These are phyloP conservation scores for Amblyjoppa fuscipennis DNA, from an alignment of 2,888 invertebrate species.

Conservation along the genomic window DNA sequence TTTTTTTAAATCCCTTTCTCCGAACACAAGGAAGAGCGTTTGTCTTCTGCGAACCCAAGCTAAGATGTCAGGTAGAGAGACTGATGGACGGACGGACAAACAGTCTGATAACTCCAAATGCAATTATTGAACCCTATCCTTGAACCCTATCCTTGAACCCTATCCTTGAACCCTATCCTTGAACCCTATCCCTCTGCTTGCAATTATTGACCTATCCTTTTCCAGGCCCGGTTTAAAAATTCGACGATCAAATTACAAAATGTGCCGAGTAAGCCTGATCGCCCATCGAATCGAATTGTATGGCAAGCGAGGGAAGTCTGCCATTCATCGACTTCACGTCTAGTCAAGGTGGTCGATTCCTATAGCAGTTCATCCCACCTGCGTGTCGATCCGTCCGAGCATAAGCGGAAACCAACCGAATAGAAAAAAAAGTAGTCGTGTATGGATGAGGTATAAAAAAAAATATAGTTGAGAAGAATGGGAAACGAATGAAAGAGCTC, in stretches of 20 bases:
- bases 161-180: too few relatives aligned
- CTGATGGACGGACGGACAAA: too few relatives aligned
- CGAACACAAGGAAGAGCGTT: too few relatives aligned
- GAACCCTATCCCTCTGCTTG: too few relatives aligned
- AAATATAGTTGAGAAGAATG: neutral
- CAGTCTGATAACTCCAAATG: too few relatives aligned
- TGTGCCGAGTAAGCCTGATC: neutral
- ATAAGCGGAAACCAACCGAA: neutral
- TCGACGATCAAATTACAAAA: neutral
- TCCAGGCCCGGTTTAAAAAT: neutral
- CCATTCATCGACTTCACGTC: too few relatives aligned
- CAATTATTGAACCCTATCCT: neutral
- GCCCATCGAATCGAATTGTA: neutral
- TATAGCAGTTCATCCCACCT: neutral
- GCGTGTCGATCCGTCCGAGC: neutral
- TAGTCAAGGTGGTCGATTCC: neutral
- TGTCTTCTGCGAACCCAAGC: too few relatives aligned
- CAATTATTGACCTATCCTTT: neutral
- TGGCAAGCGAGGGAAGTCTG: neutral
- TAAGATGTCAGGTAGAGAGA: too few relatives aligned
- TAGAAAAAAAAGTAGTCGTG: neutral
- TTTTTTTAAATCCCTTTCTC: too few relatives aligned
- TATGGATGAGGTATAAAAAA: neutral
- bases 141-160: too few relatives aligned
- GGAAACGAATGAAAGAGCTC: slow-evolving; percentile 18